Conservation (phyloP, 2,888 invertebrate genomes). For the Melieria crassipennis region DNA sequence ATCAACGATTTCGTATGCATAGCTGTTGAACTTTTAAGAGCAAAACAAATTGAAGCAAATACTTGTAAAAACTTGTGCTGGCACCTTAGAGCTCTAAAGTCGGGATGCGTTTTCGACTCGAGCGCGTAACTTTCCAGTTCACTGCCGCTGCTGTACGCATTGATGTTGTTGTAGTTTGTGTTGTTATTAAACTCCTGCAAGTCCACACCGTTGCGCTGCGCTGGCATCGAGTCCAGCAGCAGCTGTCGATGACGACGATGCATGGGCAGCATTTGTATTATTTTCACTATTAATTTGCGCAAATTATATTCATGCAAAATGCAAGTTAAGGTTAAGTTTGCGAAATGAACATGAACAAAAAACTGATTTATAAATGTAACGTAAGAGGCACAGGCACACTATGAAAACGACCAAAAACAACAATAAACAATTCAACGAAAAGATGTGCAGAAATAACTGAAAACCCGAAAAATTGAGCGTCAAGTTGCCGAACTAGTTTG, state of each 20-base stretch:
- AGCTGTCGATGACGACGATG: conserved; percentile 39
- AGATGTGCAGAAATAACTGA: too few relatives aligned
- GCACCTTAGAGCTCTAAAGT: conserved; percentile 51
- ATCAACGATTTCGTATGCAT: not conserved
- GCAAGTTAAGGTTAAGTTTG: conserved; percentile 2
- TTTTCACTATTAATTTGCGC: not conserved
- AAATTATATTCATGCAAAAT: conserved; percentile 2
- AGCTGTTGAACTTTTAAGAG: not conserved
- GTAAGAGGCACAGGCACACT: too few relatives aligned
- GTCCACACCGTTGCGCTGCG: conserved; percentile 40
- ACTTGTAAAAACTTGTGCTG: not conserved
- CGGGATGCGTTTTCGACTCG: conserved; percentile 17
- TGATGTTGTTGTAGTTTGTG: conserved; percentile 16
- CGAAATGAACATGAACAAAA: too few relatives aligned
- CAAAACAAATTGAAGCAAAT: not conserved
- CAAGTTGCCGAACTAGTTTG: conserved; percentile 42
- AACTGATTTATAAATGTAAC: too few relatives aligned
- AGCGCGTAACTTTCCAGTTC: conserved; percentile 35
- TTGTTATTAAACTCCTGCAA: conserved; percentile 46
- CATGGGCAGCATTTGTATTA: conserved; percentile 47
- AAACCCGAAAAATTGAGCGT: not conserved
- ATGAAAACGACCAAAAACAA: too few relatives aligned
- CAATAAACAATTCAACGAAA: too few relatives aligned
- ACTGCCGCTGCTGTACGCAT: conserved; percentile 8
- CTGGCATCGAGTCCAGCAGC: conserved; percentile 41